phyloP scores from a whole-genome alignment of 2,888 invertebrate genomes.

The Drosophila hamatofila region DNA sequence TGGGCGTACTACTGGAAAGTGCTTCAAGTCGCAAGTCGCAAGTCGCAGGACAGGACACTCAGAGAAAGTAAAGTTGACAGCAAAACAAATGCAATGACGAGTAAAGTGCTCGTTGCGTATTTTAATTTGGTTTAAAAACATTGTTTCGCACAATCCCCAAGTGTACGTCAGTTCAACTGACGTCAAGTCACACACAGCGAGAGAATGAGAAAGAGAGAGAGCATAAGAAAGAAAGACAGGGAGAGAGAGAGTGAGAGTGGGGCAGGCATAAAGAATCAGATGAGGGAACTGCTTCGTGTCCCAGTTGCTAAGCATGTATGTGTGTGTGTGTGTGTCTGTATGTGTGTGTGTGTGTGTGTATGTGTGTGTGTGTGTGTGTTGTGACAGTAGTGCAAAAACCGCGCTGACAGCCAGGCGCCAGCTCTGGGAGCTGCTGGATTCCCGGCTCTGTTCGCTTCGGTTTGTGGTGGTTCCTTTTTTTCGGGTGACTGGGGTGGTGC shows the following conservation, averaged over 20 bases:
- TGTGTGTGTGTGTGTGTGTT: slow-evolving; percentile 55
- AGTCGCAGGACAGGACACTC: slow-evolving; percentile 65
- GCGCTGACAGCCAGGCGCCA: slow-evolving; percentile 68
- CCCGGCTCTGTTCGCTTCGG: slow-evolving; percentile 29
- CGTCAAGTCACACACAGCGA: slow-evolving; percentile 65
- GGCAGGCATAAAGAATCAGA: slow-evolving; percentile 52
- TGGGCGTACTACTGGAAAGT: slow-evolving; percentile 37
- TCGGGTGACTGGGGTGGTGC: not conserved
- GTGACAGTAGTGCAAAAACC: slow-evolving; percentile 79
- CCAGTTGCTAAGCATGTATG: slow-evolving; percentile 37
- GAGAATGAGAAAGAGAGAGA: not conserved
- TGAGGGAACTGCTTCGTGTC: slow-evolving; percentile 36
- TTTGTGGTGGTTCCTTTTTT: slow-evolving; percentile 20
- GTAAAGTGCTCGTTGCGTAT: slow-evolving; percentile 79
- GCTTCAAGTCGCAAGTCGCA: slow-evolving; percentile 59
- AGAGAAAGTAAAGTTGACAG: slow-evolving; percentile 75
- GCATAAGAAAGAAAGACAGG: not conserved
- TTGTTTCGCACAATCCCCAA: slow-evolving; percentile 80
- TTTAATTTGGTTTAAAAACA: slow-evolving; percentile 80
- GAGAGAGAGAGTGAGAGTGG: not conserved
- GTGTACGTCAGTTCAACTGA: slow-evolving; percentile 72
- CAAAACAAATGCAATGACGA: slow-evolving; percentile 74
- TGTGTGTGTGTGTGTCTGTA: slow-evolving; percentile 48
- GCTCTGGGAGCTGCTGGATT: slow-evolving; percentile 66
- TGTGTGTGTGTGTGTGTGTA: not conserved